phyloP scores from a whole-genome alignment of 2,113 vertebrate species.

The Agapornis roseicollis region DNA sequence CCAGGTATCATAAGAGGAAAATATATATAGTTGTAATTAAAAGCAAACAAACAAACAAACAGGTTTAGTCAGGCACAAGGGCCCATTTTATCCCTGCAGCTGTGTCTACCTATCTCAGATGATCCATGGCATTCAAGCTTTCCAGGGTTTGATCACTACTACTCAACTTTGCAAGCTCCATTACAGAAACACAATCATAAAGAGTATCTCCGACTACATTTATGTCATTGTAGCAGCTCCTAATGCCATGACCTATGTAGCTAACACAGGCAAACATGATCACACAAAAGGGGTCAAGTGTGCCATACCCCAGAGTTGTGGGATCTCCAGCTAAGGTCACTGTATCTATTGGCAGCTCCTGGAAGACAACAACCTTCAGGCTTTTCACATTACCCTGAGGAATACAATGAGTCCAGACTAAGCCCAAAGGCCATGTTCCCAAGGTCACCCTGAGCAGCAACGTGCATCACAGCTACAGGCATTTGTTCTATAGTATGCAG shows the following conservation, averaged over 20 bases:
- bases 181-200: background rate
- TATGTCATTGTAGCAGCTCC: background rate
- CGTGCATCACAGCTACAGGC: background rate
- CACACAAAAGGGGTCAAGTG: background rate
- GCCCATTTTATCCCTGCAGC: background rate
- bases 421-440: background rate
- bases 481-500: background rate
- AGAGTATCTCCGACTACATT: background rate
- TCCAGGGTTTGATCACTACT: background rate
- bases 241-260: background rate
- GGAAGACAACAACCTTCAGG: background rate
- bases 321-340: background rate
- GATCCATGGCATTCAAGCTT: background rate
- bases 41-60: too few species aligned
- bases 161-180: background rate
- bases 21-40: background rate
- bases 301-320: background rate
- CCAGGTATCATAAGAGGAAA: background rate
- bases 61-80: background rate
- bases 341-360: background rate
- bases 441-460: background rate
- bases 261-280: background rate
- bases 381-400: background rate
- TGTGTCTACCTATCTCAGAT: background rate
- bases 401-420: background rate